Conservation (phyloP, 2,888 invertebrate genomes). For the Aleiodes alternator region DNA sequence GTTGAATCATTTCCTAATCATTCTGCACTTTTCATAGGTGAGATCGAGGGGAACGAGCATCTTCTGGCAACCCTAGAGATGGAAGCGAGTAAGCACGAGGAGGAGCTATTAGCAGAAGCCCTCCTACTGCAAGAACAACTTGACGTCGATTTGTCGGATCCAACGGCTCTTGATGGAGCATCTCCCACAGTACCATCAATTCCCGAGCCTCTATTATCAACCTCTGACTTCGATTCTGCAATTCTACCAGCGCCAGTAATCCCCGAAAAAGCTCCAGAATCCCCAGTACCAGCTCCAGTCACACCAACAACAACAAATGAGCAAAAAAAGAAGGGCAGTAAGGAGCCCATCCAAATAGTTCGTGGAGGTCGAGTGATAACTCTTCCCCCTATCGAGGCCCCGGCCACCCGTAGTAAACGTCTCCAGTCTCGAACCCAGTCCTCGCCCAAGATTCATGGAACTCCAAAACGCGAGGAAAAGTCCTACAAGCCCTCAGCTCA, state of each 20-base stretch:
- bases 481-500: slow-evolving; percentile 6
- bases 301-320: slow-evolving; percentile 61
- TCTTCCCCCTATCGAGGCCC: slow-evolving; percentile 88
- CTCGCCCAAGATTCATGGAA: slow-evolving; percentile 51
- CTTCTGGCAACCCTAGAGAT: slow-evolving; percentile 71
- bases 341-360: slow-evolving; percentile 84
- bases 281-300: slow-evolving; percentile 46
- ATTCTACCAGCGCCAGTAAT: slow-evolving; percentile 35
- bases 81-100: slow-evolving; percentile 72
- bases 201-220: slow-evolving; percentile 58
- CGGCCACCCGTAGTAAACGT: slow-evolving; percentile 87
- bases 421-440: slow-evolving; percentile 66
- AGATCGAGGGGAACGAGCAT: slow-evolving; percentile 72
- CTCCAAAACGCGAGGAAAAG: slow-evolving; percentile 58
- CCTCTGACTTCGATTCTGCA: slow-evolving; percentile 45
- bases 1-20: no score
- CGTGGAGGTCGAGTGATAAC: slow-evolving; percentile 87
- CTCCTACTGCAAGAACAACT: slow-evolving; percentile 71
- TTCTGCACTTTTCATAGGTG: slow-evolving; percentile 58
- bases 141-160: slow-evolving; percentile 68
- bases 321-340: slow-evolving; percentile 72
- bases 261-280: slow-evolving; percentile 41
- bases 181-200: slow-evolving; percentile 53
- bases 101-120: slow-evolving; percentile 71
- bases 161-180: slow-evolving; percentile 61